phyloP scores from a whole-genome alignment of 2,888 invertebrate species.

The Himalopsyche japonica region DNA sequence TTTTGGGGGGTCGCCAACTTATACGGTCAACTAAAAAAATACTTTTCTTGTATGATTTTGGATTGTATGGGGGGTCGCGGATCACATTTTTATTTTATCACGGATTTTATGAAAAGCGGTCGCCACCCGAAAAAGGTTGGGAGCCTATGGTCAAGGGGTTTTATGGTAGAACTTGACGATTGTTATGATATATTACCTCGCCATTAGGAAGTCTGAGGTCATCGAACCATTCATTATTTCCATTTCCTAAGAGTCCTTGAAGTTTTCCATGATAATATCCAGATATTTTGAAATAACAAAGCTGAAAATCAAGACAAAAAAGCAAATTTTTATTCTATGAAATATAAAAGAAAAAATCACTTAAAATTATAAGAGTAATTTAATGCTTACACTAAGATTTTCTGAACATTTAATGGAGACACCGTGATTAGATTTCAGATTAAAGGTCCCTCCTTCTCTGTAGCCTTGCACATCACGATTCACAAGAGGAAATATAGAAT shows the following conservation, averaged over 20 bases:
- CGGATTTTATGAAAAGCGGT: too few species aligned
- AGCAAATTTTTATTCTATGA: too few species aligned
- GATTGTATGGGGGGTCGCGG: too few species aligned
- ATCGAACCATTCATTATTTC: conserved; percentile 84
- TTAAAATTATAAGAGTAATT: too few species aligned
- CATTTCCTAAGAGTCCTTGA: conserved; percentile 85
- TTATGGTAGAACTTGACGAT: too few species aligned
- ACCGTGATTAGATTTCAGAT: background rate
- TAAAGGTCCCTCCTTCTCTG: background rate
- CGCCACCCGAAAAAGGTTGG: too few species aligned
- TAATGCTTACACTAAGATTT: background rate
- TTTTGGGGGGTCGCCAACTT: too few species aligned
- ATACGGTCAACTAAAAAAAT: too few species aligned
- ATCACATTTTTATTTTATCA: too few species aligned
- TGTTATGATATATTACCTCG: conserved; percentile 55
- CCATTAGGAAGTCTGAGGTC: conserved; percentile 80
- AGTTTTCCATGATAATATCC: conserved; percentile 88
- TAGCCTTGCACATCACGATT: background rate
- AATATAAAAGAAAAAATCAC: too few species aligned
- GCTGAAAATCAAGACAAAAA: conserved; percentile 39
- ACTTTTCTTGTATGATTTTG: too few species aligned
- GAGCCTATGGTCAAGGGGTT: too few species aligned
- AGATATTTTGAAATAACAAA: conserved; percentile 72
- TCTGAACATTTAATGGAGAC: background rate
- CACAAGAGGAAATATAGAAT: background rate